Base-by-base conservation (phyloP, 2,888 invertebrate genomes). In the Punctoribates punctum region DNA sequence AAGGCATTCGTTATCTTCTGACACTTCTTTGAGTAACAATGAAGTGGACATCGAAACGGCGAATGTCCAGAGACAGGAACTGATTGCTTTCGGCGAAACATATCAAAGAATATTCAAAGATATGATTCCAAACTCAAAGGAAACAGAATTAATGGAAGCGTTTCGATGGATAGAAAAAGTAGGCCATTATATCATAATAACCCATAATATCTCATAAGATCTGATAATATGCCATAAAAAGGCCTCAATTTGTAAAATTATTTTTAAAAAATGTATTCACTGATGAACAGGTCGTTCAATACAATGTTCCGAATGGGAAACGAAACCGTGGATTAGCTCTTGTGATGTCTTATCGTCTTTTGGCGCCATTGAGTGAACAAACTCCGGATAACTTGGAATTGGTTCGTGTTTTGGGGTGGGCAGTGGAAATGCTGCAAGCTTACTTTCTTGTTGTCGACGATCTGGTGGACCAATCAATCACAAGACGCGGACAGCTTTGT, bases 341-440 rank as follows among this genome's bases (percentile, higher is more conserved):
- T 11, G 82, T 84, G 3, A 81, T 82, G 34, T 82, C 85, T 0
- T 85, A 83, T 78, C 54, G 77, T 74, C 34, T 74, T 17, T 76
- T 81, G 25, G 74, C 75, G 13, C 23, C 65, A 48, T 29, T 38
- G 1, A 17, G 38, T 29, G 34, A 38, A 27, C 54, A 73, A 11
- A 51, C 67, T 3, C n/a, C 60, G 9, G 92, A 93, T 80, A 92
- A 91, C 81, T 84, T 94, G 54, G 88, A 89, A 80, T 84, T 90
- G 77, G 92, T 93, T 0, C 90, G 92, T 80, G 89, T 94, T 81
- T 87, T 96, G 83, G 96, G 95, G 78, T 96, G 96, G 95, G 94
- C 95, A 83, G 88, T 92, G 5, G 97, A 97, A 89, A 88, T 96
- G 90, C 86, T 94, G 75, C 96, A 97, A 86, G 90, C 92, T 13